Conservation (phyloP, 2,888 invertebrate genomes). For the Subacronicta megacephala region DNA sequence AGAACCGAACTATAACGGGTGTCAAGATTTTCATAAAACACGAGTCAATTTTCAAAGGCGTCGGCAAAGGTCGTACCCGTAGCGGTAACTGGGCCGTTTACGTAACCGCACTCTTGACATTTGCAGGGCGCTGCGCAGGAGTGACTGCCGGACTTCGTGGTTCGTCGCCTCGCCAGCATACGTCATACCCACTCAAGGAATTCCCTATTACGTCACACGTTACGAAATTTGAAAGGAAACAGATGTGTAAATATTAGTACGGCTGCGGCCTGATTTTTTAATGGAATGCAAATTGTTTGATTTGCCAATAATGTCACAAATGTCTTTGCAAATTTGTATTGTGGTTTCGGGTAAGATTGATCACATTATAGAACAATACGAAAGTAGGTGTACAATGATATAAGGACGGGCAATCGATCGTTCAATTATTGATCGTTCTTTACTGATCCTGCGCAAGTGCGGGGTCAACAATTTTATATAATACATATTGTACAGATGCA, state of each 20-base stretch:
- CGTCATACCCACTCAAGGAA: constrained; percentile 72
- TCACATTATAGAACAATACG: neutral
- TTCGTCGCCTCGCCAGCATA: constrained; percentile 48
- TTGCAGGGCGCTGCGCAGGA: constrained; percentile 74
- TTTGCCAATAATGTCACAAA: constrained; percentile 29
- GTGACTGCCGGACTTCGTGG: constrained; percentile 53
- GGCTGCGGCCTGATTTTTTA: constrained; percentile 32
- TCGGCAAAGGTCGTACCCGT: constrained; percentile 73
- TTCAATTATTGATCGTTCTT: neutral
- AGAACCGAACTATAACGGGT: constrained; percentile 63
- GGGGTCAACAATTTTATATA: neutral
- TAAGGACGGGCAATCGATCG: neutral
- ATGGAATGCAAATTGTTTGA: constrained; percentile 44
- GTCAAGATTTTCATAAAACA: constrained; percentile 76
- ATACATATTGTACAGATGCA: no score
- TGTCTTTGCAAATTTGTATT: constrained; percentile 17
- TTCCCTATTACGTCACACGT: constrained; percentile 77
- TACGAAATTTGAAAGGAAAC: constrained; percentile 64
- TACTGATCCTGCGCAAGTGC: neutral
- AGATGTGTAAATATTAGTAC: constrained; percentile 59
- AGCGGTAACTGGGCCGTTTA: constrained; percentile 70
- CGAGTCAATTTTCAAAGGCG: constrained; percentile 78
- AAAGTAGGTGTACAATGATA: neutral
- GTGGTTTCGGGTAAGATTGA: constrained; percentile 14
- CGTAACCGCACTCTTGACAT: constrained; percentile 80